Conservation (phyloP, 2,888 invertebrate genomes). For the Lapara coniferarum region DNA sequence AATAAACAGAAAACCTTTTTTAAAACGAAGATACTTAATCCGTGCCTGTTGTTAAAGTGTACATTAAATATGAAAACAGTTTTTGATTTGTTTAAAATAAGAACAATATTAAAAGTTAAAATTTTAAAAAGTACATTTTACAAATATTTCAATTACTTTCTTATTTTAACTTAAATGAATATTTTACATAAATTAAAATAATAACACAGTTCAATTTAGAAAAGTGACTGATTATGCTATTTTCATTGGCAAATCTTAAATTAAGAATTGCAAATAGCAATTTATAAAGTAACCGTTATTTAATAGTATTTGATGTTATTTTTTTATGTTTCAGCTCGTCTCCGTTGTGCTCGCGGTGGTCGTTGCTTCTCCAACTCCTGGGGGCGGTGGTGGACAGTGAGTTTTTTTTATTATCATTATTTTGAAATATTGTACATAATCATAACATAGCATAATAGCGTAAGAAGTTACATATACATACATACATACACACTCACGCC, state of each 20-base stretch:
- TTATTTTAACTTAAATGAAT: neutral
- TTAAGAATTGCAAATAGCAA: neutral
- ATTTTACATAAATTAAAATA: neutral
- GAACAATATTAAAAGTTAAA: neutral
- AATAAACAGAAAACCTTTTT: no score
- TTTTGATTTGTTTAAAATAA: neutral
- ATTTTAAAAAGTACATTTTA: neutral
- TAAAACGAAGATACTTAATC: neutral
- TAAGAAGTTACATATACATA: no score
- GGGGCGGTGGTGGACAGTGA: slow-evolving; percentile 70
- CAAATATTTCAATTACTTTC: neutral
- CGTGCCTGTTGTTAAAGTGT: neutral
- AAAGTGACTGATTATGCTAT: no score
- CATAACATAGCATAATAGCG: no score
- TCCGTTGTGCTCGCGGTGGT: slow-evolving; percentile 65
- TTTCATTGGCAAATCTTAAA: no score
- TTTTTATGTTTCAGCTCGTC: slow-evolving; percentile 60
- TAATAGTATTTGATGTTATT: neutral
- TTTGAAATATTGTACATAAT: no score
- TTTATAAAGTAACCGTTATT: neutral
- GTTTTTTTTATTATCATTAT: slow-evolving; percentile 38
- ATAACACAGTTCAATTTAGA: neutral
- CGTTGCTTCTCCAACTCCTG: slow-evolving; percentile 69
- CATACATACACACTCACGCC: no score
- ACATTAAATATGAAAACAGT: neutral